Percentiles rank a stretch among this genome's conserved stretches.
phyloP scores from a whole-genome alignment of 2,888 invertebrate species.

The Junonia oenone region DNA sequence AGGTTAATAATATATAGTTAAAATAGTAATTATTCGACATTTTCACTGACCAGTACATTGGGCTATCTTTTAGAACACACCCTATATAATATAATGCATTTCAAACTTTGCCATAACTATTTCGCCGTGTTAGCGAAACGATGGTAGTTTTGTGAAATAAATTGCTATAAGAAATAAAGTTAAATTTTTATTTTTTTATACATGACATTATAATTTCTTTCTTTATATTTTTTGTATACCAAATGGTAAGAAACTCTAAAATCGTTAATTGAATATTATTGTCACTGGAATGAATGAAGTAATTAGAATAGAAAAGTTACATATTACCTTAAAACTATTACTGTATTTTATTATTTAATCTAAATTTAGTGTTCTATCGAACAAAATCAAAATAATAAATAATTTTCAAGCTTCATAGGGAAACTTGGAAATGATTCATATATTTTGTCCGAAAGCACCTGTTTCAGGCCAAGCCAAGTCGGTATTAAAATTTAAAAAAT shows the following conservation, averaged over 20 bases:
- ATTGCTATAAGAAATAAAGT: not conserved
- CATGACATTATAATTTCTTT: not conserved
- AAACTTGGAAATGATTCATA: slow-evolving; percentile 1
- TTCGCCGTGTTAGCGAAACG: slow-evolving; percentile 65
- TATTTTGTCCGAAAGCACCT: slow-evolving; percentile 6
- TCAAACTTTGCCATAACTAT: slow-evolving; percentile 50
- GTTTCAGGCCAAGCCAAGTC: slow-evolving; percentile 23
- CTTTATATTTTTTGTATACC: not conserved
- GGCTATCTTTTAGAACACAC: slow-evolving; percentile 2
- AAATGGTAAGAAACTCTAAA: not conserved
- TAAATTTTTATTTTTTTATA: not conserved
- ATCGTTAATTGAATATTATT: not conserved
- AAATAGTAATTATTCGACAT: too few species aligned
- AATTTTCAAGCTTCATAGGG: slow-evolving; percentile 1
- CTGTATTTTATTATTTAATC: slow-evolving; percentile 15
- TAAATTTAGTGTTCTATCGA: slow-evolving; percentile 2
- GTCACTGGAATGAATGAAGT: not conserved
- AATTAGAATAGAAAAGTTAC: slow-evolving; percentile 10
- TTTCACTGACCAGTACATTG: too few species aligned
- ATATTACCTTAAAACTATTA: slow-evolving; percentile 22
- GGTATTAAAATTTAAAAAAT: slow-evolving; percentile 24
- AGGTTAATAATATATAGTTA: too few species aligned
- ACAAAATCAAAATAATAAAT: slow-evolving; percentile 2
- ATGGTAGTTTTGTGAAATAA: slow-evolving; percentile 41
- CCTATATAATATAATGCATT: slow-evolving; percentile 16